These are phyloP conservation scores for Dipodomys merriami DNA, from an alignment of 2,113 vertebrate species.

Conservation along the genomic window DNA sequence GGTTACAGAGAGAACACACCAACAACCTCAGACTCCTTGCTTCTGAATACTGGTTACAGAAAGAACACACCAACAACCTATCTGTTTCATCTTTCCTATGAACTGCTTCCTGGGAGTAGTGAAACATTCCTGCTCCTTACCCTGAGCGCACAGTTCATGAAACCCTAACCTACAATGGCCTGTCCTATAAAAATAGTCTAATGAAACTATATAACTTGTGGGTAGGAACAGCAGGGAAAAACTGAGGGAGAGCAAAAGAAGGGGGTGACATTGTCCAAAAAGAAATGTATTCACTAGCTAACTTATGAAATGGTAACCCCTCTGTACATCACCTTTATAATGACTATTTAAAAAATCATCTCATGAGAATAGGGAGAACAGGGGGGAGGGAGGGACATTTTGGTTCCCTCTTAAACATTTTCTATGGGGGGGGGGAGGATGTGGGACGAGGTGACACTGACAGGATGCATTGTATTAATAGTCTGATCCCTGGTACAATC, in stretches of 20 bases:
- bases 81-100: background rate
- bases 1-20: conserved; percentile 7
- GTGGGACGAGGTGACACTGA: no score
- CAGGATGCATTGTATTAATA: no score
- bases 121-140: background rate
- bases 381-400: background rate
- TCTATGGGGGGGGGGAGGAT: no score
- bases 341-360: background rate
- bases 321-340: no score
- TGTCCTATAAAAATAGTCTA: background rate
- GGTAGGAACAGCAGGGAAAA: no score
- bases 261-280: no score
- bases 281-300: no score
- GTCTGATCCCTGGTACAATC: no score
- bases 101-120: background rate
- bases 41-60: background rate
- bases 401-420: background rate
- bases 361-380: background rate
- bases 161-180: background rate
- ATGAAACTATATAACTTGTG: no score
- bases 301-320: no score
- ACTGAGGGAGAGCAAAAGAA: no score
- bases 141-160: background rate
- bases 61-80: conserved; percentile 8
- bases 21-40: background rate